Percentiles rank a stretch among this genome's conserved stretches.
Evolutionary conservation across 2,113 vertebrate species (phyloP).

Genomic region (Malurus cyaneus): DNA sequence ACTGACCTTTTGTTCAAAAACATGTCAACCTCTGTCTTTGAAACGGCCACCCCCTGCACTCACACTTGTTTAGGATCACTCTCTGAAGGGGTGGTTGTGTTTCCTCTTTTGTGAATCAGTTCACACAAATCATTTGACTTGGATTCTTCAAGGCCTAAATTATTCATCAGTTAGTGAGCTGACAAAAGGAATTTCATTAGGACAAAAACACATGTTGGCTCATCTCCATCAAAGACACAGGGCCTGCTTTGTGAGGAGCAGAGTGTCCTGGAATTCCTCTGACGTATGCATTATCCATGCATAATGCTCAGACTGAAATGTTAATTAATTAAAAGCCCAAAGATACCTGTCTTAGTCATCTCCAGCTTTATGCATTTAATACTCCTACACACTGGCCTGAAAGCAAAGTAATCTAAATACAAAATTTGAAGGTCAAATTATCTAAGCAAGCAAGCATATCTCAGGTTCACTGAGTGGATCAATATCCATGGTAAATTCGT

Average conservation of each 20-base stretch:
- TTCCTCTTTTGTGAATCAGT: neutral
- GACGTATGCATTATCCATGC: neutral
- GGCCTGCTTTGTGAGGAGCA: neutral
- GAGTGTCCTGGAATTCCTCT: neutral
- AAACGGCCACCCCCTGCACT: neutral
- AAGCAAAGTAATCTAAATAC: neutral
- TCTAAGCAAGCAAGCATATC: neutral
- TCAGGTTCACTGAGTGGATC: neutral
- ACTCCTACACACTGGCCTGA: neutral
- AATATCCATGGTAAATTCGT: neutral
- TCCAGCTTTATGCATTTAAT: neutral
- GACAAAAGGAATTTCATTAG: slow-evolving; percentile 34
- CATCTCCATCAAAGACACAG: slow-evolving; percentile 23
- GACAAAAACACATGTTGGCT: slow-evolving; percentile 1
- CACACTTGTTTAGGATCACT: neutral
- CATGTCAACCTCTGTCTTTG: neutral
- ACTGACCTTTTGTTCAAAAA: neutral
- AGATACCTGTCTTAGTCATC: neutral
- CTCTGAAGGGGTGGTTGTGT: neutral
- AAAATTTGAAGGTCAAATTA: neutral
- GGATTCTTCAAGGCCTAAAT: slow-evolving; percentile 18
- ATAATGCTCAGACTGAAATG: neutral
- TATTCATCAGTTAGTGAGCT: slow-evolving; percentile 27
- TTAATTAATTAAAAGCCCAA: neutral
- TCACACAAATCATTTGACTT: neutral